Evolutionary conservation across 2,113 vertebrate genomes (phyloP), one percentile per base, ranked within the genome.

Genomic region (Acanthisitta chloris): DNA sequence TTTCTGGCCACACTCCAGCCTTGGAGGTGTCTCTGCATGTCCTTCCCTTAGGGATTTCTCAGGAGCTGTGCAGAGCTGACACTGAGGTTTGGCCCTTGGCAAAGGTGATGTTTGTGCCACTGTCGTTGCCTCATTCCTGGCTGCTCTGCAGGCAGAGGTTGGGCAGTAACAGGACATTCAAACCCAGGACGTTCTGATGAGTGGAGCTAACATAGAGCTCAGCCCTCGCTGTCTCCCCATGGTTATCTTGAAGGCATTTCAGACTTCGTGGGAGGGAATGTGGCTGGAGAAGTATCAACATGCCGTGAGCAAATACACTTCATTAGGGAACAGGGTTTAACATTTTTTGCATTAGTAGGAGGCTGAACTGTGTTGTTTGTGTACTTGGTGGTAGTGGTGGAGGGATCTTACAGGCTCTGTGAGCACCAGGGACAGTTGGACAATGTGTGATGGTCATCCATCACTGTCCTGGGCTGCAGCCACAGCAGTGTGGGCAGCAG

Each of bases 191-290:
- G n/a, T n/a, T n/a, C n/a, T n/a, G n/a, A n/a, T n/a, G n/a, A n/a
- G n/a, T n/a, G n/a, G n/a, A n/a, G n/a, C n/a, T n/a, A n/a, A n/a
- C n/a, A n/a, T 23, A 65, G 29, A 55, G 66, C 76, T 31, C 49
- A 72, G 83, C 36, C 49, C 13, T 20, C 83, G 54, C 58, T 0
- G 0, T 7, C 43, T 80, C 28, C 73, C 49, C 69, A 5, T 2
- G 4, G 20, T 26, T 42, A 78, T 64, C 76, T 38, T 2, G 14
- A 33, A 81, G 78, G 90, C 81, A 17, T 92, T 83, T 66, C 77
- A 78, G 7, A 2, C 76, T 55, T 42, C 3, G 91, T 95, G 96
- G 94, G 95, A 95, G 86, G 88, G 86, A 93, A 59, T 20, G 91
- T 1, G 25, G 89, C 82, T 86, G 81, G 13, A 52, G 94, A 15